Evolutionary conservation across 1,140 invertebrate species (phyloP), one percentile per base, ranked within the genome.

Genomic region (Nixonia krombeini): DNA sequence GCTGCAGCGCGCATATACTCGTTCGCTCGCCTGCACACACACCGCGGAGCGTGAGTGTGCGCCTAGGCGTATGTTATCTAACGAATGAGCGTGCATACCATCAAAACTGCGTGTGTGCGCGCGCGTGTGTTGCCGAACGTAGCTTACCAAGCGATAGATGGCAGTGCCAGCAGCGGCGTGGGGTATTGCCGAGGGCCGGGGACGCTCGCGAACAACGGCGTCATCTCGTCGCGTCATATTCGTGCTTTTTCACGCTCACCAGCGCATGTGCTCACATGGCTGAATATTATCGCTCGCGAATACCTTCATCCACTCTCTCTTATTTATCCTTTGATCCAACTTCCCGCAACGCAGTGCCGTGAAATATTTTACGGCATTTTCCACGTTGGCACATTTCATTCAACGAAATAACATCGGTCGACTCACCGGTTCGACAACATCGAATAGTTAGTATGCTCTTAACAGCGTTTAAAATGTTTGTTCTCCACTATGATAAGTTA

Each of bases 171-270:
- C n/a, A n/a, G n/a, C 49, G 25, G 29, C 29, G 50, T 41, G 41
- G 58, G 47, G 44, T n/a, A n/a, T n/a, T n/a, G n/a, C n/a, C n/a
- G n/a, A 6, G 41, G 21, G 21, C 17, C 23, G 8, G 28, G 4
- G 26, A 8, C 47, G 44, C 31, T 55, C 51, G 46, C 41, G 33
- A 35, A 40, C 47, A 25, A 28, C 25, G 13, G 42, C 74, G 76
- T 76, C 76, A 76, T 80, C 76, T 79, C 61, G 67, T 50, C 28
- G 31, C 53, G 5, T n/a, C n/a, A n/a, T n/a, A n/a, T n/a, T n/a
- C n/a, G 41, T 29, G 41, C 31, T 12, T 37, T 61, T 15, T 33
- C 33, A 51, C 26, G 9, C 13, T 35, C 58, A 71, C 51, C 47
- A 47, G 47, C 40, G 31, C 70, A 18, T 66, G 70, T 70, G 57